phyloP scores from a whole-genome alignment of 2,797 vertebrate species.

The Gadopsis bispinosus region DNA sequence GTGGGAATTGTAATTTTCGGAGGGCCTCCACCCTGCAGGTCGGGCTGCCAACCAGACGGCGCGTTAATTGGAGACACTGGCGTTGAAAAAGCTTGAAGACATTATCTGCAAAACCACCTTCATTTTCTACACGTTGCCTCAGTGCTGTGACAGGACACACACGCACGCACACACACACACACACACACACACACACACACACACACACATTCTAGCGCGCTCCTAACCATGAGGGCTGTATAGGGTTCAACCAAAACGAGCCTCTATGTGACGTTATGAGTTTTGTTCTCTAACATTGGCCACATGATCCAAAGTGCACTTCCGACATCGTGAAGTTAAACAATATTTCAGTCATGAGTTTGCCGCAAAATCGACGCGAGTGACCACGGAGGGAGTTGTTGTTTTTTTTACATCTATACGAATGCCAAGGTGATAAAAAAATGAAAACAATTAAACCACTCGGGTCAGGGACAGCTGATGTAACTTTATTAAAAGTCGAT shows the following conservation, averaged over 20 bases:
- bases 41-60: conserved; percentile 48
- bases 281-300: not conserved
- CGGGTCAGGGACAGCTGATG: not conserved
- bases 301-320: not conserved
- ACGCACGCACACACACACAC: not conserved
- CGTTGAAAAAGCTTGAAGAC: conserved; percentile 58
- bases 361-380: not conserved
- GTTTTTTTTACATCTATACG: not conserved
- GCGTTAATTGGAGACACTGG: conserved; percentile 74
- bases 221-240: not conserved
- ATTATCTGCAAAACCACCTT: conserved; percentile 58
- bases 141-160: not conserved
- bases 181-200: not conserved
- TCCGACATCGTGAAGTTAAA: not conserved
- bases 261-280: not conserved
- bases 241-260: not conserved
- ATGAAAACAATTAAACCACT: not conserved
- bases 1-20: conserved; percentile 61
- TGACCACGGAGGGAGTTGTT: not conserved
- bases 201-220: too few relatives aligned
- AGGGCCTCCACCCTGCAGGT: conserved; percentile 68
- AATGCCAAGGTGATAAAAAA: not conserved
- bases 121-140: conserved; percentile 40
- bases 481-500: not conserved
- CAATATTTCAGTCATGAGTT: not conserved